Evolutionary conservation across 2,113 vertebrate genomes (phyloP), one percentile per base, ranked within the genome.

Genomic region (Etheostoma spectabile): DNA sequence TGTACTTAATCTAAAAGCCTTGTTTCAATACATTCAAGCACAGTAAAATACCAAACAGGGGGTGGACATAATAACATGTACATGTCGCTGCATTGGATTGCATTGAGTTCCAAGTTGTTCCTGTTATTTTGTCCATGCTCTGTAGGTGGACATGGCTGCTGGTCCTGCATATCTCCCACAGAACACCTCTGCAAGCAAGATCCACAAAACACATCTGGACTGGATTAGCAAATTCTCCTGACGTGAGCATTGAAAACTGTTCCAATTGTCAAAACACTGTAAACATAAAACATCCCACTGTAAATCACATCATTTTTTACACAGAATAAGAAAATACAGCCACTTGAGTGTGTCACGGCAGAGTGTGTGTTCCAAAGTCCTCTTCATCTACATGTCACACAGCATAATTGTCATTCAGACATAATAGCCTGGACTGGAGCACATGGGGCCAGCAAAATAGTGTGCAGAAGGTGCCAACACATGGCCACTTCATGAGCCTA

Each of bases 341-440:
- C 60, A 22, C 18, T 14, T 8, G 27, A 49, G 24, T 18, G 5
- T 14, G 30, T 68, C 24, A 8, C 11, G 1, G 48, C 49, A 62
- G 73, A 61, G 0, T 4, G 38, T 33, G 42, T 6, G 4, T 59
- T 71, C 61, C 65, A 80, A 22, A 6, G 57, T 73, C 52, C 57
- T 70, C 52, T 68, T 8, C 67, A 56, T 46, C 42, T 18, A 27
- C 60, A 27, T 68, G 63, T 49, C 67, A 68, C 35, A 33, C 57
- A 65, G 5, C 69, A 46, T 80, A 77, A 84, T 82, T 86, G 79
- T 86, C 83, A 82, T 89, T 79, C 83, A 74, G 83, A 82, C 56
- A 71, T 27, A 63, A 77, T 51, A 45, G 67, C 61, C 72, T 55
- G 22, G 3, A 27, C 46, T 0, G 4, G 56, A 86, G 67, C 75